Base-by-base conservation (phyloP, 2,113 vertebrate genomes). In the Cromileptes altivelis region DNA sequence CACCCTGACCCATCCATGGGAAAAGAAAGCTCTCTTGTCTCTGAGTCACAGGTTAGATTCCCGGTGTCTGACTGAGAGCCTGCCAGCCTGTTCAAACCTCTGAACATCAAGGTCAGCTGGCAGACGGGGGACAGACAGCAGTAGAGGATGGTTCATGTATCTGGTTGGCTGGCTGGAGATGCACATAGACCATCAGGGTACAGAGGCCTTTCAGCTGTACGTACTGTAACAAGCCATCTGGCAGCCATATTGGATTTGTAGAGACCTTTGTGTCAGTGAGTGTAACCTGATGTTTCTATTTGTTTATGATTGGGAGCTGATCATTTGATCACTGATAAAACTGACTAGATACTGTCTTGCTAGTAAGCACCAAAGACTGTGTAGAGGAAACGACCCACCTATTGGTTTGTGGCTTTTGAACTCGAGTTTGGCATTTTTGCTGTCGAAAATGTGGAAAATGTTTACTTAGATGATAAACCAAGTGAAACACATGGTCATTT, bases 41-140 rank as follows among this genome's bases (percentile, higher is more conserved):
- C 37, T 27, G 69, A 53, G 75, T 53, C 40, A 19, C 78, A 45
- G 81, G 87, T 91, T 77, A 78, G 85, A 84, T 75, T 89, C 80
- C 82, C 9, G 18, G 72, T 56, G 49, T 68, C 56, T 25, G 75
- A 73, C 61, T 75, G 81, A 81, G 67, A 0, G 53, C 6, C 30
- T 42, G 81, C 84, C 85, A 83, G 70, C 40, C 37, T 4, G 27
- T 53, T 77, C 70, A 23, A 63, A 64, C 67, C 67, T 55, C 30
- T 70, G 68, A 71, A 76, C 62, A 68, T 69, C 61, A 13, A 70
- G 80, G 81, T 79, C 78, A 76, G 81, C 84, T 69, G 69, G 81
- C 74, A 75, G 75, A 63, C 4, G 6, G 53, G 40, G 50, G 56
- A 53, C 78, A 6, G 77, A 40, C 62, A 8, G 68, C 25, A 55